A percentile compares a stretch with the other conserved stretches of the same genome.
phyloP scores from a whole-genome alignment of 53 echinoderm and acorn worm genomes.

The Arbacia lixula region DNA sequence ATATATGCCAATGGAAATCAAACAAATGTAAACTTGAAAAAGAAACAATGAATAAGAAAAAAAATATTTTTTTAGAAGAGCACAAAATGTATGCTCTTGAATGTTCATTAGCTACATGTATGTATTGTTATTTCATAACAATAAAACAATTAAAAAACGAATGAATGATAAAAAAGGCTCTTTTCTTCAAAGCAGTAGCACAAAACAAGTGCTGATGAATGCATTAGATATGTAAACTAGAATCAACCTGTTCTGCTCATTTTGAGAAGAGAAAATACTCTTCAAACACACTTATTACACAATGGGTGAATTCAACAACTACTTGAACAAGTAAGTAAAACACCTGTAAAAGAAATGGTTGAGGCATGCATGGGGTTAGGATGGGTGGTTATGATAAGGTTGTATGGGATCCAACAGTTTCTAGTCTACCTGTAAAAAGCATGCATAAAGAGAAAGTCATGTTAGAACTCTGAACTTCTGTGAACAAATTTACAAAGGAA shows the following conservation, averaged over 20 bases:
- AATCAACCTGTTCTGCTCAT: no score
- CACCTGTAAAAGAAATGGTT: neutral
- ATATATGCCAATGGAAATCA: no score
- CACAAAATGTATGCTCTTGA: no score
- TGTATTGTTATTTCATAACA: no score
- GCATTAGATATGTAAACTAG: no score
- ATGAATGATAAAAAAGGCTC: neutral
- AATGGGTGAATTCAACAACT: neutral
- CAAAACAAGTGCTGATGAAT: no score
- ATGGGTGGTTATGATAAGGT: neutral
- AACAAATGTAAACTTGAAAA: no score
- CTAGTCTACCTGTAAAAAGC: neutral
- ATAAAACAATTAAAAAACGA: neutral
- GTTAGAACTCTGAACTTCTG: neutral
- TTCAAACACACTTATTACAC: neutral
- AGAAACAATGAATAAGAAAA: no score
- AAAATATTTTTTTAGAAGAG: no score
- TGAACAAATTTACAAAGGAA: neutral
- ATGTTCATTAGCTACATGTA: no score
- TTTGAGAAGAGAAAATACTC: neutral
- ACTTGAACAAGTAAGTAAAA: neutral
- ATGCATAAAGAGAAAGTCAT: neutral
- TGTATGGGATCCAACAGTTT: neutral
- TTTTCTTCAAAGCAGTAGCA: no score
- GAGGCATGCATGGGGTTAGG: neutral